Evolutionary conservation across 2,797 vertebrate genomes (phyloP).

Genomic region (Gallirallus australis): DNA sequence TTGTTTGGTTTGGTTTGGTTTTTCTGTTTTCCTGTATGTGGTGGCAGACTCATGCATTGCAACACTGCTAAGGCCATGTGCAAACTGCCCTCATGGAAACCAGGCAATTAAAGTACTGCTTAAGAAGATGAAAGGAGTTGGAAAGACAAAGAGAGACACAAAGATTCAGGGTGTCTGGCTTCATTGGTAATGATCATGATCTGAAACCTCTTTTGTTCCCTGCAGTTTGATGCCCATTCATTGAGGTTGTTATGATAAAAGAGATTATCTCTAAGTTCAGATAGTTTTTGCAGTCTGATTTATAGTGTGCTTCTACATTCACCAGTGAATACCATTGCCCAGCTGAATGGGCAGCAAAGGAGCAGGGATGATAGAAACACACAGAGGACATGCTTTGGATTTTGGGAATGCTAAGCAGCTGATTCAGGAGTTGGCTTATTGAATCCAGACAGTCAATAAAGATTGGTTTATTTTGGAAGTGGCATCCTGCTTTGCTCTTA

Average conservation of each 20-base stretch:
- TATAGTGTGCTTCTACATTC: neutral
- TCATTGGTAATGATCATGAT: neutral
- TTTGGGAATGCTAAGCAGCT: neutral
- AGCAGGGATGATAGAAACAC: neutral
- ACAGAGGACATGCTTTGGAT: neutral
- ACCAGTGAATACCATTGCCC: neutral
- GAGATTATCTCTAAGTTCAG: neutral
- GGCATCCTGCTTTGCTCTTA: neutral
- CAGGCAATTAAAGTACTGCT: neutral
- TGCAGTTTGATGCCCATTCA: neutral
- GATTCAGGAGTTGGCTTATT: neutral
- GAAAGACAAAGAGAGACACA: neutral
- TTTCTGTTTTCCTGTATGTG: neutral
- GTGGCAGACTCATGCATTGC: neutral
- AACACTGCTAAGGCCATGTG: neutral
- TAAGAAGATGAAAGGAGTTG: neutral
- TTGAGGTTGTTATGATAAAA: neutral
- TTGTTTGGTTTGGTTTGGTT: no score
- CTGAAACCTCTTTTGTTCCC: neutral
- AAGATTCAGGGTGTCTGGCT: neutral
- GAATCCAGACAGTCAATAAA: neutral
- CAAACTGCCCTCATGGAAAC: neutral
- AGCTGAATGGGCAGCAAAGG: neutral
- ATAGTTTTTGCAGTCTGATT: neutral
- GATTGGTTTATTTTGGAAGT: neutral